Evolutionary conservation across 1,140 invertebrate genomes (phyloP).

Genomic region (Drosophila murphyi): DNA sequence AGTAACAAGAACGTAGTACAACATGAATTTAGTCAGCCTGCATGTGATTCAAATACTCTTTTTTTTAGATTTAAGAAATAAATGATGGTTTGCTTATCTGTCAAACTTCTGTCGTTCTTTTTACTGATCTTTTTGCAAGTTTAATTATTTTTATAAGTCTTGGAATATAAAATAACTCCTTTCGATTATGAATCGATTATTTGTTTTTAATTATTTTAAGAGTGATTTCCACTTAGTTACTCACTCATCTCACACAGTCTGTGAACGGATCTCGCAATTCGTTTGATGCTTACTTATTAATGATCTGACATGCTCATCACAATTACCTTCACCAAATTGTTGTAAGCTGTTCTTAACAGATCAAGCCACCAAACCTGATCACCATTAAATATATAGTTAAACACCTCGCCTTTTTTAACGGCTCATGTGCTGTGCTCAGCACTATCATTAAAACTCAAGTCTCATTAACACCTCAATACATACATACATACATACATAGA

Average conservation of each 20-base stretch:
- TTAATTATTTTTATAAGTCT: no score
- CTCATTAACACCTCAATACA: constrained; percentile 68
- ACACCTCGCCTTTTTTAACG: background rate
- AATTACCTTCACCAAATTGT: background rate
- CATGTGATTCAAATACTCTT: no score
- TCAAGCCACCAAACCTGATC: constrained; percentile 5
- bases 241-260: background rate
- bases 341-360: background rate
- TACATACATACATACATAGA: background rate
- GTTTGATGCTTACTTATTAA: background rate
- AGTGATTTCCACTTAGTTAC: no score
- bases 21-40: no score
- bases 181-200: no score
- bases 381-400: constrained; percentile 11
- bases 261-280: background rate
- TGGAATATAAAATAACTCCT: no score
- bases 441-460: constrained; percentile 14
- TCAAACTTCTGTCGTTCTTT: background rate
- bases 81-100: background rate
- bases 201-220: no score
- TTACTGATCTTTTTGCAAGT: no score
- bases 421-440: background rate
- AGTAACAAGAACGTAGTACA: background rate
- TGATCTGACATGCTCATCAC: background rate
- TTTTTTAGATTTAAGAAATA: background rate